These are phyloP conservation scores for Agrilus biguttatus DNA, from an alignment of 2,888 invertebrate species.

Conservation along the genomic window DNA sequence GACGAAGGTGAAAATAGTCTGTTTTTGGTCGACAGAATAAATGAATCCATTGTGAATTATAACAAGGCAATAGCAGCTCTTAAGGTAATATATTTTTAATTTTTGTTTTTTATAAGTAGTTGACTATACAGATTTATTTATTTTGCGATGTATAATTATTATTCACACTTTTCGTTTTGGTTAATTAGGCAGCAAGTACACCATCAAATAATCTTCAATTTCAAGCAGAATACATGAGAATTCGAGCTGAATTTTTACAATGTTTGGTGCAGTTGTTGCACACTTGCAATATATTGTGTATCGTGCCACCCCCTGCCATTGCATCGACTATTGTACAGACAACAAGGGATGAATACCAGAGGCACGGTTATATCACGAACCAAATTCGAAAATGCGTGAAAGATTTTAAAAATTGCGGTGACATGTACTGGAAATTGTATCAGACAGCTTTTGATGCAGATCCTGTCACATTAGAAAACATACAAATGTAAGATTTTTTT, in stretches of 20 bases:
- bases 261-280: conserved; percentile 47
- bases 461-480: conserved; percentile 57
- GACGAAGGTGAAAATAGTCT: conserved; percentile 21
- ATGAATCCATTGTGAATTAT: conserved; percentile 43
- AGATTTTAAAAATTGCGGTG: conserved; percentile 56
- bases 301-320: conserved; percentile 87
- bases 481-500: conserved; percentile 44
- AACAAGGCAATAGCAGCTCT: conserved; percentile 49
- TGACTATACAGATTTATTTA: no score
- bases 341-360: conserved; percentile 61
- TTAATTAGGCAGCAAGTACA: conserved; percentile 48
- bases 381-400: conserved; percentile 63
- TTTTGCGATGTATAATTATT: no score
- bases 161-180: conserved; percentile 1
- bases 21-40: conserved; percentile 30
- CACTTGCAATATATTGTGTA: conserved; percentile 63
- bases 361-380: conserved; percentile 65
- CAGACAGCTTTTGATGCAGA: conserved; percentile 80
- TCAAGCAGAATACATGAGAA: conserved; percentile 60
- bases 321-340: conserved; percentile 69
- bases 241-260: conserved; percentile 63
- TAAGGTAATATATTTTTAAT: conserved; percentile 27
- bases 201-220: conserved; percentile 50
- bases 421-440: conserved; percentile 61
- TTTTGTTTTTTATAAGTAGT: neutral